Evolutionary conservation across 2,888 invertebrate genomes (phyloP).

Genomic region (Reticulitermes lucifugus): DNA sequence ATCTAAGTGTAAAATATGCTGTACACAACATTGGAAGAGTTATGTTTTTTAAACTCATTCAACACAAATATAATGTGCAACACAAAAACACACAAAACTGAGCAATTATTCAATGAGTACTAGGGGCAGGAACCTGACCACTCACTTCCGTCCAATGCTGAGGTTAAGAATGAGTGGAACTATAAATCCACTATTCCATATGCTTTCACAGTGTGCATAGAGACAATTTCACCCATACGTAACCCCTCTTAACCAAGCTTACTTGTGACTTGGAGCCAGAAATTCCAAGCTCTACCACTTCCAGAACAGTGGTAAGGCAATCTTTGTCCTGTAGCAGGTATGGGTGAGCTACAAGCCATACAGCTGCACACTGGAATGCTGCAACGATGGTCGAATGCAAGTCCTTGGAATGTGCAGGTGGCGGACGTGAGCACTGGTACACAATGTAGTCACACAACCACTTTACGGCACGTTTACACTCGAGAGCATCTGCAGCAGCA

Average conservation of each 20-base stretch:
- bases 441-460: conserved; percentile 99
- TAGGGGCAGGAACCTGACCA: too few species aligned
- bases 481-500: conserved; percentile 76
- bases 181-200: too few species aligned
- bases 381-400: conserved; percentile 95
- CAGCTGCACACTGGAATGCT: conserved; percentile 89
- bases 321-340: conserved; percentile 91
- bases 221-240: too few species aligned
- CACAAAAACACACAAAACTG: too few species aligned
- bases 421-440: conserved; percentile 94
- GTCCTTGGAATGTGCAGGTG: conserved; percentile 93
- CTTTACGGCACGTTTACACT: conserved; percentile 93
- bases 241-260: conserved; percentile 37
- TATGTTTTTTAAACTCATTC: too few species aligned
- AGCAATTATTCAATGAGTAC: too few species aligned
- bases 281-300: conserved; percentile 97
- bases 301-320: conserved; percentile 91
- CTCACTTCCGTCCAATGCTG: too few species aligned
- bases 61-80: too few species aligned
- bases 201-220: too few species aligned
- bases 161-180: too few species aligned
- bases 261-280: conserved; percentile 89
- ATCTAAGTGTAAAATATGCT: too few species aligned
- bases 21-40: too few species aligned
- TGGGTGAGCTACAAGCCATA: conserved; percentile 94